Conservation (phyloP, 2,113 vertebrate genomes). For the Phrynocephalus versicolor region DNA sequence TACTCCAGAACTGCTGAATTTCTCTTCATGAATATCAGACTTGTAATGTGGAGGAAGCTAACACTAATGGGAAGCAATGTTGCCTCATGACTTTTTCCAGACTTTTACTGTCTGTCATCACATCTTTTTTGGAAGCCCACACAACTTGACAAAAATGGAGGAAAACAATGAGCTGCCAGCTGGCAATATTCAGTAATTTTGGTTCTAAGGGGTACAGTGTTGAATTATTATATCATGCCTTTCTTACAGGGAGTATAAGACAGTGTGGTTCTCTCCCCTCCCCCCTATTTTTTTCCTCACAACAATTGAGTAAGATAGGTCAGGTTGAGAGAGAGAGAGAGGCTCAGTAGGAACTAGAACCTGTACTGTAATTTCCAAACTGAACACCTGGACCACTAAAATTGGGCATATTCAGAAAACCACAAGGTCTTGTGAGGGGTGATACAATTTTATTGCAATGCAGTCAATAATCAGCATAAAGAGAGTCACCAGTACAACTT, state of each 20-base stretch:
- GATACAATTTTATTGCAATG: neutral
- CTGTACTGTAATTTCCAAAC: too few relatives aligned
- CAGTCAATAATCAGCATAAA: neutral
- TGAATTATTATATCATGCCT: neutral
- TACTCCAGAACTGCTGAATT: constrained; percentile 8
- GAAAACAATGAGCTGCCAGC: neutral
- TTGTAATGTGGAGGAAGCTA: neutral
- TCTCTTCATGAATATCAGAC: neutral
- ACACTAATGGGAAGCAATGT: neutral
- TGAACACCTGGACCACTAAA: too few relatives aligned
- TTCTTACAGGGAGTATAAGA: too few relatives aligned
- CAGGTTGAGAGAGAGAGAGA: too few relatives aligned
- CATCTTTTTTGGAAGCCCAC: neutral
- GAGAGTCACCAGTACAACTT: neutral
- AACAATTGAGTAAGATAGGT: too few relatives aligned
- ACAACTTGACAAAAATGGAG: neutral
- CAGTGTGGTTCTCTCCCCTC: too few relatives aligned
- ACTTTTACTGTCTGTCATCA: neutral
- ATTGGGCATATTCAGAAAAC: neutral
- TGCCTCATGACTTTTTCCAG: neutral
- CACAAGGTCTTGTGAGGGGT: neutral
- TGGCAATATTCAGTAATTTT: neutral
- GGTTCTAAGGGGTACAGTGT: neutral
- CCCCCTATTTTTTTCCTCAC: too few relatives aligned
- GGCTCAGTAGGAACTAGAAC: too few relatives aligned